Percentiles rank a stretch among this genome's conserved stretches.
Evolutionary conservation across 2,797 vertebrate species (phyloP).

Genomic region (Cyclura pinguis): DNA sequence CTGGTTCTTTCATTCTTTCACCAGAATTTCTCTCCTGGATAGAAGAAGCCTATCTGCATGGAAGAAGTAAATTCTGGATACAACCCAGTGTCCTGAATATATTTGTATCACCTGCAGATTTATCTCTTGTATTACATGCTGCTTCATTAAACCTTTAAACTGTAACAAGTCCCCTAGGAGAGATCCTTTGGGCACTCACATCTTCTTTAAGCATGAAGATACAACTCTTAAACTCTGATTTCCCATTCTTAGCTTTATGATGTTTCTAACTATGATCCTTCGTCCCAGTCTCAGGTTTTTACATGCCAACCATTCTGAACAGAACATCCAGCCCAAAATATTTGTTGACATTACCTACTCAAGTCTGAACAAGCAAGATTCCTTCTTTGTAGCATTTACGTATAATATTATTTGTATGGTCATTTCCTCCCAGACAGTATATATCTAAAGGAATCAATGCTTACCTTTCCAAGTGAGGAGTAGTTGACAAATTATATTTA

Average conservation of each 20-base stretch:
- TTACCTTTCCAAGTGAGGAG: slow-evolving; percentile 89
- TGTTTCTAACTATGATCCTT: background rate
- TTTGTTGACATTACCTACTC: background rate
- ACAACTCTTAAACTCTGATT: background rate
- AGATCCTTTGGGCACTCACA: background rate
- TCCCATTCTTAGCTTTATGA: background rate
- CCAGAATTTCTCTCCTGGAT: background rate
- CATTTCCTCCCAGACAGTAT: background rate
- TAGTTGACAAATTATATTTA: slow-evolving; percentile 85
- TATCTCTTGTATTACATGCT: background rate
- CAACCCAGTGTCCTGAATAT: background rate
- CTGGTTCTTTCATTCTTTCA: background rate
- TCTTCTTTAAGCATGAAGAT: background rate
- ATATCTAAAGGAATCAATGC: slow-evolving; percentile 31
- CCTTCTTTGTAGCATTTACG: background rate
- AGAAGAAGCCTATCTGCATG: background rate
- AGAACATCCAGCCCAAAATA: background rate
- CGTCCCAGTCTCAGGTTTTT: background rate
- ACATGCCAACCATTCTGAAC: background rate
- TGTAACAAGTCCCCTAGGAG: background rate
- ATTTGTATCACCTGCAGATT: background rate
- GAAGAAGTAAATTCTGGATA: background rate
- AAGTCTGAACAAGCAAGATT: background rate
- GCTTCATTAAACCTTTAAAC: background rate
- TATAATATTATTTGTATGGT: background rate